Conservation (phyloP, 1,140 invertebrate species). For the Brachionus koreanus region DNA sequence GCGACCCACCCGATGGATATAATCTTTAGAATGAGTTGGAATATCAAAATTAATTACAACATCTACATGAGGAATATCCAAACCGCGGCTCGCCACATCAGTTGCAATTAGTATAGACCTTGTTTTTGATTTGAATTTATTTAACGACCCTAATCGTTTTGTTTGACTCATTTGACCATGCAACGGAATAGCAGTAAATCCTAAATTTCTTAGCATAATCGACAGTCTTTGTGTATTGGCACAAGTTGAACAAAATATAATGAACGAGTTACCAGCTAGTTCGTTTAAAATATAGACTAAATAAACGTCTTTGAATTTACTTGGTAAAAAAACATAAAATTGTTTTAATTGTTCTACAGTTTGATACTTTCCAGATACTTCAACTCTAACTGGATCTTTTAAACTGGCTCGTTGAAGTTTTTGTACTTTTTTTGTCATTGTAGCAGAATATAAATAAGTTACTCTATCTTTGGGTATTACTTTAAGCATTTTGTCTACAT, state of each 20-base stretch:
- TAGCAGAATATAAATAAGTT: conserved; percentile 89
- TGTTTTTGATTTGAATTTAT: conserved; percentile 85
- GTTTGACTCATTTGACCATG: conserved; percentile 91
- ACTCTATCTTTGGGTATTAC: conserved; percentile 80
- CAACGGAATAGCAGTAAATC: conserved; percentile 80
- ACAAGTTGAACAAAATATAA: conserved; percentile 93
- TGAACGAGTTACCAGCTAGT: conserved; percentile 88
- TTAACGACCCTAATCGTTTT: conserved; percentile 80
- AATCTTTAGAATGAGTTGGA: conserved; percentile 89
- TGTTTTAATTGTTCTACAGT: conserved; percentile 94
- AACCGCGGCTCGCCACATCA: conserved; percentile 92
- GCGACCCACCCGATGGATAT: conserved; percentile 90
- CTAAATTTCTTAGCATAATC: conserved; percentile 80
- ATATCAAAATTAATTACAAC: conserved; percentile 96
- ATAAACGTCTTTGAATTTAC: conserved; percentile 96
- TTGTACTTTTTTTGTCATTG: conserved; percentile 89
- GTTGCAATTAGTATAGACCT: conserved; percentile 87
- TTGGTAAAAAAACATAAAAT: conserved; percentile 90
- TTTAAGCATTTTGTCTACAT: conserved; percentile 90
- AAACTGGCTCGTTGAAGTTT: conserved; percentile 92
- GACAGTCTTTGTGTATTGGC: conserved; percentile 82
- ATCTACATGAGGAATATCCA: conserved; percentile 97
- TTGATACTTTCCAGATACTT: conserved; percentile 93
- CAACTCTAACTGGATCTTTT: conserved; percentile 81
- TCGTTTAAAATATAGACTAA: conserved; percentile 93